Conservation (phyloP, 2,888 invertebrate genomes). For the Barypeithes pellucidus region DNA sequence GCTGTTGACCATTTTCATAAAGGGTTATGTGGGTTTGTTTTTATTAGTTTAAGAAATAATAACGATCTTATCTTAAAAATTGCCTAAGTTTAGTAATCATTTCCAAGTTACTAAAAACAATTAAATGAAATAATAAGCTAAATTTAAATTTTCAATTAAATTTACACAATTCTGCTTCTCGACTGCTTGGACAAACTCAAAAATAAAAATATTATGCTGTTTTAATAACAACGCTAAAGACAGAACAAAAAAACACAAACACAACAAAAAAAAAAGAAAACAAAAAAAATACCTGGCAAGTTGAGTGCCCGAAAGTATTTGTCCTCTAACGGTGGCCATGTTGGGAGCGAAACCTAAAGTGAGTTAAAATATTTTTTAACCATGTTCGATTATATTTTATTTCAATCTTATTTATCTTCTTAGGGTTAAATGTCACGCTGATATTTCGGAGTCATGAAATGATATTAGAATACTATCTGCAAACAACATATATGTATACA, state of each 20-base stretch:
- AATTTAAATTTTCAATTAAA: too few relatives aligned
- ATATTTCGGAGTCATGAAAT: neutral
- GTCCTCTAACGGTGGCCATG: constrained; percentile 66
- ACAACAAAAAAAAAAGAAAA: constrained; percentile 61
- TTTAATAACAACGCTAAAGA: neutral
- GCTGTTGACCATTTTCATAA: too few relatives aligned
- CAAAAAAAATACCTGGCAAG: constrained; percentile 76
- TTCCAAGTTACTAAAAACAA: too few relatives aligned
- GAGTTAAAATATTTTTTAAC: constrained; percentile 3
- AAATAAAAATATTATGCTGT: neutral
- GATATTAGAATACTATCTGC: neutral
- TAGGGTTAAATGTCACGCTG: neutral
- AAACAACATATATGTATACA: too few relatives aligned
- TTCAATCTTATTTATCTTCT: neutral
- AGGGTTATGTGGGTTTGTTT: too few relatives aligned
- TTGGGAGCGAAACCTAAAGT: constrained; percentile 50
- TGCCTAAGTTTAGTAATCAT: too few relatives aligned
- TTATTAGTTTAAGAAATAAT: too few relatives aligned
- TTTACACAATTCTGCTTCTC: too few relatives aligned
- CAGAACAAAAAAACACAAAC: neutral
- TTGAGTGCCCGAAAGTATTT: constrained; percentile 78
- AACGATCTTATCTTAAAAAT: too few relatives aligned
- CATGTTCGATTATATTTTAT: constrained; percentile 2
- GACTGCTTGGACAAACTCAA: neutral
- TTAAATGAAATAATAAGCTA: too few relatives aligned